Evolutionary conservation across 2,888 invertebrate species (phyloP).

Genomic region (Zelleria hepariella): DNA sequence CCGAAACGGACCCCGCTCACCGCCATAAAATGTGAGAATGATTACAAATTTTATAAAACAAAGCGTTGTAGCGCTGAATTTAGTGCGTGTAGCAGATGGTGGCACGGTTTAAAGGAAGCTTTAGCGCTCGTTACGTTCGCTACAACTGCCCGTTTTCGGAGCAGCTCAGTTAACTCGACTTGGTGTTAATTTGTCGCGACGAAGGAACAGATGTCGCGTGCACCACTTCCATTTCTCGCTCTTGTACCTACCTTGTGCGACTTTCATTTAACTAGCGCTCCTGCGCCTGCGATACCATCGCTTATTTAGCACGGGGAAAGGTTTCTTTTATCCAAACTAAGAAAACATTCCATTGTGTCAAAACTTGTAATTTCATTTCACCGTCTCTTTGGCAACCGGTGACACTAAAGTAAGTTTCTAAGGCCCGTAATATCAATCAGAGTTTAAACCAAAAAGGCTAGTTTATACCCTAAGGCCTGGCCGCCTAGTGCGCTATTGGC

Average conservation of each 20-base stretch:
- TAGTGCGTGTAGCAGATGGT: conserved; percentile 61
- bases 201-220: conserved; percentile 55
- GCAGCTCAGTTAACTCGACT: conserved; percentile 52
- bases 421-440: too few species aligned
- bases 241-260: not conserved
- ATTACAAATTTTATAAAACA: conserved; percentile 69
- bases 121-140: conserved; percentile 50
- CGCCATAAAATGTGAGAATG: conserved; percentile 70
- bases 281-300: not conserved
- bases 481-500: too few species aligned
- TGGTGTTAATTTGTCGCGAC: conserved; percentile 63
- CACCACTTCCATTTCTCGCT: conserved; percentile 19
- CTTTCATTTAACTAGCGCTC: not conserved
- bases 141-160: conserved; percentile 46
- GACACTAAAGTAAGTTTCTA: too few species aligned
- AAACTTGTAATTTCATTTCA: too few species aligned
- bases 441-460: too few species aligned
- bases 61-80: conserved; percentile 65
- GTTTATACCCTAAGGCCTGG: too few species aligned
- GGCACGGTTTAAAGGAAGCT: conserved; percentile 55
- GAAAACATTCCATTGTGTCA: conserved; percentile 30
- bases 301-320: not conserved
- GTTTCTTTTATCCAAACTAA: conserved; percentile 8
- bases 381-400: too few species aligned
- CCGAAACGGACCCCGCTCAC: conserved; percentile 63